These are phyloP conservation scores for Drosophila siamana DNA, from an alignment of 2,888 invertebrate species.

Conservation along the genomic window DNA sequence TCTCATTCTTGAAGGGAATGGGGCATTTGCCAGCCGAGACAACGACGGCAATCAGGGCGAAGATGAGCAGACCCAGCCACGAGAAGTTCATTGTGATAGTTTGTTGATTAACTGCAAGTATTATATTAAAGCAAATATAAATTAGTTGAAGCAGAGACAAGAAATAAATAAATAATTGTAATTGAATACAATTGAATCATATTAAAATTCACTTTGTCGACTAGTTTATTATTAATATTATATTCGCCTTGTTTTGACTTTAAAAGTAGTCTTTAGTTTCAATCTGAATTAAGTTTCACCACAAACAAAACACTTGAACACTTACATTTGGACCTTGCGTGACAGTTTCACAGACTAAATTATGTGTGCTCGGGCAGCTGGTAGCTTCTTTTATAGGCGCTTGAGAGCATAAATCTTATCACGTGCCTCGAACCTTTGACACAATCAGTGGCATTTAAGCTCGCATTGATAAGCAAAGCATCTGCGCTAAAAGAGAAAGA, in stretches of 20 bases:
- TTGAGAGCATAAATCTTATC: conserved; percentile 47
- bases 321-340: conserved; percentile 56
- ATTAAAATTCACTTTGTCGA: not conserved
- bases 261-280: too few relatives aligned
- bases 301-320: not conserved
- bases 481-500: conserved; percentile 1
- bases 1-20: conserved; percentile 55
- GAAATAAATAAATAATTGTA: not conserved
- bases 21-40: conserved; percentile 73
- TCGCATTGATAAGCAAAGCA: conserved; percentile 60
- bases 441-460: conserved; percentile 59
- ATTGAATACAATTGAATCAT: not conserved
- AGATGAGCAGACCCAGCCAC: conserved; percentile 73
- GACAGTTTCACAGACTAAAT: conserved; percentile 56
- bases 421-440: conserved; percentile 60
- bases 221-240: not conserved
- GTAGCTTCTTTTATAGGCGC: conserved; percentile 59
- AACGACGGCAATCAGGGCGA: conserved; percentile 72
- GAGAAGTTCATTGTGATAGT: conserved; percentile 75
- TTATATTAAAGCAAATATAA: not conserved
- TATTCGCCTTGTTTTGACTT: too few relatives aligned
- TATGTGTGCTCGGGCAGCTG: conserved; percentile 19
- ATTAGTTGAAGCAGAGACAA: not conserved
- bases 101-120: conserved; percentile 10
- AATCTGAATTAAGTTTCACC: not conserved